These are phyloP conservation scores for Spea hammondii DNA, from an alignment of 2,797 vertebrate genomes.

Conservation along the genomic window DNA sequence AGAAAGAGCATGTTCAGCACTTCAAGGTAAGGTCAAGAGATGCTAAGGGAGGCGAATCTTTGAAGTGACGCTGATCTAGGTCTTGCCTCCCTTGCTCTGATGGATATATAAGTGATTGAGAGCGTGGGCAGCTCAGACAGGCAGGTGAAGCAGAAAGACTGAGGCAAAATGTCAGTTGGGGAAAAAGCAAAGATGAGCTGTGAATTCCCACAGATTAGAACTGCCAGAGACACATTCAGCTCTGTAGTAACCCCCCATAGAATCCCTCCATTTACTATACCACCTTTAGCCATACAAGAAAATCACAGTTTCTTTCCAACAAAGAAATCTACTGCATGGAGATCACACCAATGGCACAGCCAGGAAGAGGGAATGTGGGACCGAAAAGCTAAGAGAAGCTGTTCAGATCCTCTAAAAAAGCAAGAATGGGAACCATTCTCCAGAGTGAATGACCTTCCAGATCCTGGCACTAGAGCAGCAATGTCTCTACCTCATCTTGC, in stretches of 20 bases:
- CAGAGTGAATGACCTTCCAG: not conserved
- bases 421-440: fast-evolving
- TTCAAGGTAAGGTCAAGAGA: constrained; percentile 32
- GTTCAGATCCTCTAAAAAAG: constrained; percentile 57
- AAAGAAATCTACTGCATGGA: not conserved
- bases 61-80: constrained; percentile 23
- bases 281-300: constrained; percentile 56
- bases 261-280: constrained; percentile 77
- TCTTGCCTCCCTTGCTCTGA: not conserved
- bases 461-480: not conserved
- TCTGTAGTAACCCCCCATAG: constrained; percentile 68
- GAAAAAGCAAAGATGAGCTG: not conserved
- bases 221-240: constrained; percentile 44
- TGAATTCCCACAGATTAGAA: not conserved
- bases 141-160: not conserved
- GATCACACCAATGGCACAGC: not conserved
- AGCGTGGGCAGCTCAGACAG: not conserved
- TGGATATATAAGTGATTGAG: constrained; percentile 17
- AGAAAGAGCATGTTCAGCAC: constrained; percentile 14
- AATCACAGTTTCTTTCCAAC: constrained; percentile 41
- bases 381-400: constrained; percentile 56
- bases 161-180: constrained; percentile 17
- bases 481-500: constrained; percentile 57
- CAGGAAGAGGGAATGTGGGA: constrained; percentile 25
- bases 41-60: not conserved